A percentile compares a stretch with the other conserved stretches of the same genome.
Evolutionary conservation across 2,113 vertebrate species (phyloP).

Genomic region (Chionomys nivalis): DNA sequence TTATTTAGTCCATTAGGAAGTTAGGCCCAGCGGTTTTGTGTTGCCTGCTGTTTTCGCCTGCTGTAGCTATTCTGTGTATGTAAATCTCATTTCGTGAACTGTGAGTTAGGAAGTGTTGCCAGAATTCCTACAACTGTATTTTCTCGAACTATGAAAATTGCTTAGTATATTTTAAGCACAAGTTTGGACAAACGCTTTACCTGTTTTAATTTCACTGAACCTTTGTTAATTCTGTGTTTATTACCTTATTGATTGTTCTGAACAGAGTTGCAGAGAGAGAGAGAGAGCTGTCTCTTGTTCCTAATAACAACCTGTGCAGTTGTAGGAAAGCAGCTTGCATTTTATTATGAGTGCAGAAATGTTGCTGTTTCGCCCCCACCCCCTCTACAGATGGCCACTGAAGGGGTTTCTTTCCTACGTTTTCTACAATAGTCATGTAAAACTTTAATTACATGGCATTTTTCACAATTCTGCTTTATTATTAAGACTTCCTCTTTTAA

Average conservation of each 20-base stretch:
- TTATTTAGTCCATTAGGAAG: conserved; percentile 17
- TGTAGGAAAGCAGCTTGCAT: neutral
- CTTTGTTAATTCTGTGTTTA: conserved; percentile 16
- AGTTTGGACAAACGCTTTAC: conserved; percentile 40
- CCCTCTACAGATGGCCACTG: neutral
- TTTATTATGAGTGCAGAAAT: conserved; percentile 27
- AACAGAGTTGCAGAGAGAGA: neutral
- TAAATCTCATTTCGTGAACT: conserved; percentile 42
- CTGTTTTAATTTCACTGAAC: conserved; percentile 39
- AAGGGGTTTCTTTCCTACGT: neutral
- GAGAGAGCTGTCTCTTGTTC: neutral
- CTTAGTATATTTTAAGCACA: conserved; percentile 36
- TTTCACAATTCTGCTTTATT: conserved; percentile 62
- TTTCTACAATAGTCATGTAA: conserved; percentile 5
- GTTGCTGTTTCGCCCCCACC: neutral
- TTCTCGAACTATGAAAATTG: conserved; percentile 24
- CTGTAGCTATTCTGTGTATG: neutral
- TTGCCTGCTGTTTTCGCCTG: conserved; percentile 18
- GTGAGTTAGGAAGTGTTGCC: conserved; percentile 24
- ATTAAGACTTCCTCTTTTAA: conserved; percentile 43
- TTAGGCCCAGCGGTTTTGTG: conserved; percentile 5
- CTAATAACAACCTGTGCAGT: neutral
- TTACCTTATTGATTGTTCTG: conserved; percentile 17
- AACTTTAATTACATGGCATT: conserved; percentile 41
- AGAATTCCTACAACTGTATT: neutral